phyloP scores from a whole-genome alignment of 2,113 vertebrate genomes.

The Sarotherodon lohbergeri region DNA sequence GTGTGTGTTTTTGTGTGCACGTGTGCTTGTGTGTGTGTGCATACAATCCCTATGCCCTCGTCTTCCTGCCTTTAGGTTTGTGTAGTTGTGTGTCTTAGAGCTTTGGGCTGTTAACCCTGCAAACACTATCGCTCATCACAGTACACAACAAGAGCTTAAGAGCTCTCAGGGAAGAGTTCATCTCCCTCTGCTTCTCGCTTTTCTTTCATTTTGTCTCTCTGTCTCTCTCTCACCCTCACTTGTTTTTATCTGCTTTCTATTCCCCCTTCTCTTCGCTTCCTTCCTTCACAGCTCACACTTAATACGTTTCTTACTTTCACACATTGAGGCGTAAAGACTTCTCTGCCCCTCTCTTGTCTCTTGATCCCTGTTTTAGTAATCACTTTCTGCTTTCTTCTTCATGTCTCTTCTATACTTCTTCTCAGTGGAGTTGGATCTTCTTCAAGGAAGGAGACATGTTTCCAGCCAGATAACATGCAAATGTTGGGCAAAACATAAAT shows the following conservation, averaged over 20 bases:
- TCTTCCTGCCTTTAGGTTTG: not conserved
- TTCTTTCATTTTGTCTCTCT: not conserved
- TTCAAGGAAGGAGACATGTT: not conserved
- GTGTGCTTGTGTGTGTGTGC: not conserved
- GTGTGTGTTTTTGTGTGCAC: not conserved
- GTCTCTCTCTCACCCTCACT: not conserved
- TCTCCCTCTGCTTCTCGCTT: not conserved
- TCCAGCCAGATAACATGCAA: not conserved
- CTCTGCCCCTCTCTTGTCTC: not conserved
- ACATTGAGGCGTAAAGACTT: not conserved
- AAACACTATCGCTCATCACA: slow-evolving; percentile 46
- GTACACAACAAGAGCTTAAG: slow-evolving; percentile 41
- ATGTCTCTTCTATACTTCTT: not conserved
- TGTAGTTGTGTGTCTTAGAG: not conserved
- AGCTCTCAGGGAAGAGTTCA: slow-evolving; percentile 20
- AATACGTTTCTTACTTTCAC: not conserved
- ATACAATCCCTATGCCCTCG: not conserved
- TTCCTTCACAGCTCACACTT: not conserved
- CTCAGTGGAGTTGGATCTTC: not conserved
- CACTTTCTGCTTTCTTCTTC: not conserved
- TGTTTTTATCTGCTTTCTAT: not conserved
- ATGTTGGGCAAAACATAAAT: not conserved
- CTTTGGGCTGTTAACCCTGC: slow-evolving; percentile 36
- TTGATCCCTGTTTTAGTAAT: slow-evolving; percentile 3
- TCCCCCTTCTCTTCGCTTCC: not conserved